A percentile compares a stretch with the other conserved stretches of the same genome.
Evolutionary conservation across 1,140 invertebrate species (phyloP).

Genomic region (Macrobrachium rosenbergii): DNA sequence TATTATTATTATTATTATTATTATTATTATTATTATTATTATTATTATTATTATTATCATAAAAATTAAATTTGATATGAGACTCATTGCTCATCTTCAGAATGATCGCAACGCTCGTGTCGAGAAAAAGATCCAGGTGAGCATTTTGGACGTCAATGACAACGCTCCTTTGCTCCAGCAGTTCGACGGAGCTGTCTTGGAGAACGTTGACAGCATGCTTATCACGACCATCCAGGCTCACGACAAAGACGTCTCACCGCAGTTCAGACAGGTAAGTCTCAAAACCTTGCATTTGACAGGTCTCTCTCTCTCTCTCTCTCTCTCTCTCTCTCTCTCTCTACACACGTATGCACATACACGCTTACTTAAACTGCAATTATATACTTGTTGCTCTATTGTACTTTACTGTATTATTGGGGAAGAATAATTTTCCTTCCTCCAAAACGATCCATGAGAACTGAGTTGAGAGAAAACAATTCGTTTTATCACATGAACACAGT

Average conservation of each 20-base stretch:
- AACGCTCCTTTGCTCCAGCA: conserved; percentile 49
- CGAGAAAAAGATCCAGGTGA: conserved; percentile 39
- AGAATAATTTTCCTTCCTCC: too few species aligned
- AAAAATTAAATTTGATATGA: not conserved
- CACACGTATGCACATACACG: too few species aligned
- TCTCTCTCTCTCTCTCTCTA: too few species aligned
- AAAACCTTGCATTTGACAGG: too few species aligned
- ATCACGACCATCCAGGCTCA: conserved; percentile 53
- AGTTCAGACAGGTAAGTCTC: conserved; percentile 34
- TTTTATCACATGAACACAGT: too few species aligned
- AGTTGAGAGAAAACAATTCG: too few species aligned
- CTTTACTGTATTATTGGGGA: too few species aligned
- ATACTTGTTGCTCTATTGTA: too few species aligned
- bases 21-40: not conserved
- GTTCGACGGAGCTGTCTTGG: conserved; percentile 48
- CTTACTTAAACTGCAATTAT: too few species aligned
- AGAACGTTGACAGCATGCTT: conserved; percentile 41
- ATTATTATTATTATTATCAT: not conserved
- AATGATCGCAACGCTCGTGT: conserved; percentile 49
- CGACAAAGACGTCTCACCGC: conserved; percentile 42
- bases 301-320: too few species aligned
- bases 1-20: not conserved
- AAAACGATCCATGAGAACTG: too few species aligned
- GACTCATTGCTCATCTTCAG: not conserved
- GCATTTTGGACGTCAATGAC: conserved; percentile 54